Base-by-base conservation (phyloP, 1,140 invertebrate species). In the Pseudoatta argentina region DNA sequence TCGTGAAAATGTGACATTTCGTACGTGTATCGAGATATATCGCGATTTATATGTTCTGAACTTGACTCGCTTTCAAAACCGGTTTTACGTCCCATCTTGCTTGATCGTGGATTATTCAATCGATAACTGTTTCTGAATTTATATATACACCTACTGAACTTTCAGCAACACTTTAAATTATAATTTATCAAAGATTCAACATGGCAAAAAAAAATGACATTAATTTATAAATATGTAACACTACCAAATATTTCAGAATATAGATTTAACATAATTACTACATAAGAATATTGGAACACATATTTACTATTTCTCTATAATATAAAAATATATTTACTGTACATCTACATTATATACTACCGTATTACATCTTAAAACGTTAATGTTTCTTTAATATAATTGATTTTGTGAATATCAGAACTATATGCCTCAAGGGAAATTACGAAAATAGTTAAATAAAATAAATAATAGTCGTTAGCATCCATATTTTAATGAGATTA, bases 21-120 rank as follows among this genome's bases (percentile, higher is more conserved):
- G 3, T 59, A 71, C 8, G 39, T 61, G 59, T 83, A 83, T 75
- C 79, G 27, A 83, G 34, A 75, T 39, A 75, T 21, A 64, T 83
- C 27, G 39, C 67, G 64, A 73, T 87, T 87, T 85, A 72, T 67
- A 61, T 18, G n/a, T 51, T 30, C 53, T 61, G 64, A 87, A 78
- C 86, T 87, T 87, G 85, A 86, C 85, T 86, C 63, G 78, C 72
- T 86, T 82, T 67, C 87, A 7, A n/a, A 86, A 86, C 87, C 85
- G 87, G 85, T 82, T 81, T 51, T 39, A 8, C 39, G 51, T 86
- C 77, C 55, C 30, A 69, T 57, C 63, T 61, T 39, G 71, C 44
- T 59, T 59, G 61, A 67, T 10, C 53, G 14, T 16, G 44, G 55
- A 87, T 77, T 57, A 86, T 86, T 86, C 69, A 69, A 71, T 75